Conservation (phyloP, 2,113 vertebrate species). For the Tricholaema leucomelas region DNA sequence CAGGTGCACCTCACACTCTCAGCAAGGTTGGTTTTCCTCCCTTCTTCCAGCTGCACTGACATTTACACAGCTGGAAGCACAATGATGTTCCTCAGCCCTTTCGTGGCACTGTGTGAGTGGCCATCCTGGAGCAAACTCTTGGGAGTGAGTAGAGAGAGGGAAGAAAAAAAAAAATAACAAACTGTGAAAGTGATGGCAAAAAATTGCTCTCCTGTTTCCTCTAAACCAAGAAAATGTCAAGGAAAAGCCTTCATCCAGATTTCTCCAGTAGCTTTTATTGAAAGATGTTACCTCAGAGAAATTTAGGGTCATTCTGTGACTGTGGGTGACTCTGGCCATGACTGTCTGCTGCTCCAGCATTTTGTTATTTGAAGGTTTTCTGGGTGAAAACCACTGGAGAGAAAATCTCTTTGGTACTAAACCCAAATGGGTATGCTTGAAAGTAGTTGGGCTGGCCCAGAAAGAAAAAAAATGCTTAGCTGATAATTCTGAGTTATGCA, state of each 20-base stretch:
- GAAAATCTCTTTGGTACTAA: background rate
- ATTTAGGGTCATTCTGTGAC: slow-evolving; percentile 26
- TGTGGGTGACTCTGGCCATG: slow-evolving; percentile 21
- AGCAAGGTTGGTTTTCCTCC: background rate
- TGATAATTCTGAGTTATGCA: background rate
- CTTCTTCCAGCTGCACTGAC: background rate
- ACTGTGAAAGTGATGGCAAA: background rate
- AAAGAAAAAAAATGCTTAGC: background rate
- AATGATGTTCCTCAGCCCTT: background rate
- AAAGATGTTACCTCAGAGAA: slow-evolving; percentile 14
- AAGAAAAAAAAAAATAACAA: background rate
- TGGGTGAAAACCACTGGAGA: slow-evolving; percentile 13
- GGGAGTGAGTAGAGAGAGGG: background rate
- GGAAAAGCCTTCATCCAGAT: background rate
- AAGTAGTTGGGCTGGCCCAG: background rate
- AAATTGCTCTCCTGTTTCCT: slow-evolving; percentile 39
- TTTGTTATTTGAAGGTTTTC: background rate
- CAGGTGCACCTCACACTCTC: background rate
- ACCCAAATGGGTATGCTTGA: background rate
- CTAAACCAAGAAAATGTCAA: background rate
- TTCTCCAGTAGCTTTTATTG: slow-evolving; percentile 1
- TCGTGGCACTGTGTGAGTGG: background rate
- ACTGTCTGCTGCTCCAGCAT: background rate
- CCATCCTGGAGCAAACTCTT: background rate
- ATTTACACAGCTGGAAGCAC: background rate